Evolutionary conservation across 1,140 invertebrate genomes (phyloP), one percentile per base, ranked within the genome.

Genomic region (Orius insidiosus): DNA sequence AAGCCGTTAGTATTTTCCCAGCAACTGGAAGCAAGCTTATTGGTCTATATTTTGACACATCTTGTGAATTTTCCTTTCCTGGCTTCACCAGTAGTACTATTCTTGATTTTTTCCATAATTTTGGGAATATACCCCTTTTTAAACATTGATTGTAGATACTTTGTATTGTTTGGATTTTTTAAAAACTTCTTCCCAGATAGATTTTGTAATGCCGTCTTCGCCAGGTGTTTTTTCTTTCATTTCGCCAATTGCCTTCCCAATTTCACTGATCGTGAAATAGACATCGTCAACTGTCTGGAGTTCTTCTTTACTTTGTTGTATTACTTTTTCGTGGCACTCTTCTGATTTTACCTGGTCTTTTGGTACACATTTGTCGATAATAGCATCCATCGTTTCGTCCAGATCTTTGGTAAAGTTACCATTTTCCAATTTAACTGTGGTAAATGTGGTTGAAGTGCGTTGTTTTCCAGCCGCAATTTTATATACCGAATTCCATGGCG

Each of bases 31-130:
- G 41, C n/a, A 43, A 43, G 31, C 41, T 43, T 14, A 43, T 43
- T 3, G 41, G 41, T 24, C 41, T 19, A n/a, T 43, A 43, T 31
- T 43, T 43, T n/a, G 16, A 19, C 10, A 30, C 15, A 30, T 24
- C 9, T 31, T 43, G 7, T 24, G 10, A 19, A 5, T 19, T n/a
- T 7, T 43, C n/a, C 8, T 31, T 31, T 19, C 41, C 41, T 24
- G 41, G 41, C 10, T 43, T 43, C 5, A 30, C 41, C 11, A 43
- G 7, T 15, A 16, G 8, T 4, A 43, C 31, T 5, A 43, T 5
- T 5, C 31, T 19, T 30, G 41, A 43, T 11, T 13, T 43, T 43
- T 43, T 43, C 41, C 41, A 43, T 11, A 19, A 9, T 43, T n/a
- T 9, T 30, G 41, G 41, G n/a, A 43, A 43, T n/a, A 11, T 14